These are phyloP conservation scores for Lophius americanus DNA, from an alignment of 2,797 vertebrate genomes.

Conservation along the genomic window DNA sequence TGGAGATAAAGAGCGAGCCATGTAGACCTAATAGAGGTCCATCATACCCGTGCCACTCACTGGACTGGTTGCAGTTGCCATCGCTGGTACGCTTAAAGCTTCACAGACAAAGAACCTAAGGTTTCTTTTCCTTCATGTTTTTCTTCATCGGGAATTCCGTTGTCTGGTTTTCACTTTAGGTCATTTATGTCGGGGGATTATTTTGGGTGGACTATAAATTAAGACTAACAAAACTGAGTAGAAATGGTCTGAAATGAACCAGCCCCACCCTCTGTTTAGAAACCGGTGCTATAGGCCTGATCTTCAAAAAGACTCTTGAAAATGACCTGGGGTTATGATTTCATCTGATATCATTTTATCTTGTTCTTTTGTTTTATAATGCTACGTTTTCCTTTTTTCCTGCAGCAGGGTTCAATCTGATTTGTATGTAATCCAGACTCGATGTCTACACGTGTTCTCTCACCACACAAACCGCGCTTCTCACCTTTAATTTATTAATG, in stretches of 20 bases:
- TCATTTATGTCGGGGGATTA: conserved; percentile 28
- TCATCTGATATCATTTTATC: conserved; percentile 22
- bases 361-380: conserved; percentile 37
- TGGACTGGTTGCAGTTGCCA: conserved; percentile 53
- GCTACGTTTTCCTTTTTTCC: conserved; percentile 30
- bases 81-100: conserved; percentile 63
- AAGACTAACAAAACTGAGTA: conserved; percentile 50
- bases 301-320: conserved; percentile 62
- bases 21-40: conserved; percentile 59
- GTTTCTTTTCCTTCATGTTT: conserved; percentile 34
- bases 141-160: conserved; percentile 18
- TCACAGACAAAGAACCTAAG: conserved; percentile 59
- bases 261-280: conserved; percentile 52
- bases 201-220: conserved; percentile 57
- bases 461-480: conserved; percentile 81
- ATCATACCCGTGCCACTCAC: conserved; percentile 48
- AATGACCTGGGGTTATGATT: conserved; percentile 35
- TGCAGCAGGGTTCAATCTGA: conserved; percentile 64
- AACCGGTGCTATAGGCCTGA: conserved; percentile 75
- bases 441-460: conserved; percentile 67
- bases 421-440: conserved; percentile 75
- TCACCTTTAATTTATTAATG: conserved; percentile 86
- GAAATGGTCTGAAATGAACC: conserved; percentile 50
- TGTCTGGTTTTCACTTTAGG: conserved; percentile 17
- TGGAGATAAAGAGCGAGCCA: conserved; percentile 45